Conservation (phyloP, 2,113 vertebrate genomes). For the Callospermophilus lateralis region DNA sequence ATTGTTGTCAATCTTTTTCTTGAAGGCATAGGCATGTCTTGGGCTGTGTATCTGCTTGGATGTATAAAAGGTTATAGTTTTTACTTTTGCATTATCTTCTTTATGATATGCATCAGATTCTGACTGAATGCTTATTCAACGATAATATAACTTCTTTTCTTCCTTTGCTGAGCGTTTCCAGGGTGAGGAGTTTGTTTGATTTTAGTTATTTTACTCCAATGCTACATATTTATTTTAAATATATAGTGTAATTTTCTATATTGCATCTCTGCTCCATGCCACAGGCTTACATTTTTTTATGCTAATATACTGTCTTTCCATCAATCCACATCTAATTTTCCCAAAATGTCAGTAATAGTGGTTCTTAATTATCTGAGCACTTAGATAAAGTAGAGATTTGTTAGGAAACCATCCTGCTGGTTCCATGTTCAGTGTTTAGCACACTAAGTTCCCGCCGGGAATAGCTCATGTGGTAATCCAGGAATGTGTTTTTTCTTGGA, state of each 20-base stretch:
- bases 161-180: background rate
- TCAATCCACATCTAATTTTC: background rate
- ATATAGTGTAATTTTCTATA: background rate
- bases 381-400: background rate
- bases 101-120: background rate
- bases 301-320: background rate
- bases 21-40: background rate
- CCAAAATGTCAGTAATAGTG: background rate
- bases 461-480: too few species aligned
- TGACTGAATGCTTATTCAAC: background rate
- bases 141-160: background rate
- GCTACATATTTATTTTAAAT: background rate
- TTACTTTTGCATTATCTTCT: background rate
- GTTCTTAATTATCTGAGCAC: background rate
- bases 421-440: too few species aligned
- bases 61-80: background rate
- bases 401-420: background rate
- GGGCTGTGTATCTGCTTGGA: too few species aligned
- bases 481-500: accelerated
- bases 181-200: background rate
- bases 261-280: background rate
- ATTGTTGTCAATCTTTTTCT: background rate
- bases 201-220: background rate
- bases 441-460: background rate
- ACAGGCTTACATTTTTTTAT: background rate